phyloP scores from a whole-genome alignment of 1,140 invertebrate species.

The Philaenus spumarius region DNA sequence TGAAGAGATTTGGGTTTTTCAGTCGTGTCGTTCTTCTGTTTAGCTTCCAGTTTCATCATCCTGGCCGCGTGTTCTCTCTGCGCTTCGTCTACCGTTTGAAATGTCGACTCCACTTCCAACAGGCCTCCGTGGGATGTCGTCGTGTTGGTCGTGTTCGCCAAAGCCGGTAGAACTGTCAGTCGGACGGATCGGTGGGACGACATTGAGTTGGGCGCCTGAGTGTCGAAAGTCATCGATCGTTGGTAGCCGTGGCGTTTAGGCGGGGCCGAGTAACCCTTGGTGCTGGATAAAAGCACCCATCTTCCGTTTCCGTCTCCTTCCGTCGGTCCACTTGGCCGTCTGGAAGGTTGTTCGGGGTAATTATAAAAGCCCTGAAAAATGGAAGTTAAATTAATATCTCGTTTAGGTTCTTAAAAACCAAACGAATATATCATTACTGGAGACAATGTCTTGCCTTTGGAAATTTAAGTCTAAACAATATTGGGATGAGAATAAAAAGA shows the following conservation, averaged over 20 bases:
- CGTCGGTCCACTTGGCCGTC: conserved; percentile 48
- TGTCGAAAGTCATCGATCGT: conserved; percentile 2
- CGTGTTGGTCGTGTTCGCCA: conserved; percentile 53
- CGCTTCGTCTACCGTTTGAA: conserved; percentile 57
- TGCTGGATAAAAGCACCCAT: conserved; percentile 68
- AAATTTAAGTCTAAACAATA: no score
- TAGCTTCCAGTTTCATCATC: conserved; percentile 35
- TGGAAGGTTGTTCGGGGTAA: conserved; percentile 5
- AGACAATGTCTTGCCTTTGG: no score
- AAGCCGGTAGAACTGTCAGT: conserved; percentile 60
- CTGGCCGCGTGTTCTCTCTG: conserved; percentile 44
- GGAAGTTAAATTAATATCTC: no score
- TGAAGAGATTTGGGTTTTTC: no score
- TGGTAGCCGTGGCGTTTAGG: conserved; percentile 27
- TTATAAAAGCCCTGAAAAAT: no score
- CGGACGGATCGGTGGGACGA: conserved; percentile 41
- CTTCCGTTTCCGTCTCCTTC: conserved; percentile 62
- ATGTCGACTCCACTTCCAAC: conserved; percentile 62
- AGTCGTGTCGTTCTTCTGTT: background rate
- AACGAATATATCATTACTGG: no score
- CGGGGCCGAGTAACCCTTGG: conserved; percentile 57
- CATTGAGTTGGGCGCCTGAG: conserved; percentile 3
- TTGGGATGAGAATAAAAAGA: no score
- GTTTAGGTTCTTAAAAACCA: no score
- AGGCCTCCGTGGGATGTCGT: conserved; percentile 68